Conservation (phyloP, 2,113 vertebrate species). For the Globicephala melas region DNA sequence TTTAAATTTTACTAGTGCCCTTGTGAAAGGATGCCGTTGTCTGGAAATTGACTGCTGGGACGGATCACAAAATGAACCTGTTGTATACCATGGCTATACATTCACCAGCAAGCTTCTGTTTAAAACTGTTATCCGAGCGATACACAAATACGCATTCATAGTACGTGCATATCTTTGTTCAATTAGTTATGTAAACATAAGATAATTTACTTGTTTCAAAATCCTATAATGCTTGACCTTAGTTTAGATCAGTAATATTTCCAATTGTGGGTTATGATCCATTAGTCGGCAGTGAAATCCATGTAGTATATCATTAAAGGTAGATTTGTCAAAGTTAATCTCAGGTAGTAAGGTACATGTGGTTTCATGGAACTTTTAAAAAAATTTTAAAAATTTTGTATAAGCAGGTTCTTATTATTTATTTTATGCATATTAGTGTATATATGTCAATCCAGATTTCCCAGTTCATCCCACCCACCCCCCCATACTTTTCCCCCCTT, state of each 20-base stretch:
- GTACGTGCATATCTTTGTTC: slow-evolving; percentile 75
- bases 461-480: too few relatives aligned
- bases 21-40: slow-evolving; percentile 91
- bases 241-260: not conserved
- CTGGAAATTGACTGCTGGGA: slow-evolving; percentile 95
- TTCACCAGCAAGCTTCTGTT: slow-evolving; percentile 90
- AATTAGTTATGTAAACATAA: not conserved
- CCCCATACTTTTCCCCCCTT: too few relatives aligned
- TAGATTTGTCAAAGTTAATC: not conserved
- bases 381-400: too few relatives aligned
- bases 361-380: not conserved
- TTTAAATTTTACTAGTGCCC: slow-evolving; percentile 80
- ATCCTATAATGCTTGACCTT: not conserved
- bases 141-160: slow-evolving; percentile 88
- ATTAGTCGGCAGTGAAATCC: not conserved
- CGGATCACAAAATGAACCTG: slow-evolving; percentile 84
- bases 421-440: too few relatives aligned
- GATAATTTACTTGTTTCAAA: not conserved
- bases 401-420: too few relatives aligned
- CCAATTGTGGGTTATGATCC: not conserved
- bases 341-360: not conserved
- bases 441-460: too few relatives aligned
- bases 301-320: not conserved
- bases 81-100: slow-evolving; percentile 91
- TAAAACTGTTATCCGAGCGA: slow-evolving; percentile 85